These are phyloP conservation scores for Chymomyza costata DNA, from an alignment of 1,140 invertebrate species.

Conservation along the genomic window DNA sequence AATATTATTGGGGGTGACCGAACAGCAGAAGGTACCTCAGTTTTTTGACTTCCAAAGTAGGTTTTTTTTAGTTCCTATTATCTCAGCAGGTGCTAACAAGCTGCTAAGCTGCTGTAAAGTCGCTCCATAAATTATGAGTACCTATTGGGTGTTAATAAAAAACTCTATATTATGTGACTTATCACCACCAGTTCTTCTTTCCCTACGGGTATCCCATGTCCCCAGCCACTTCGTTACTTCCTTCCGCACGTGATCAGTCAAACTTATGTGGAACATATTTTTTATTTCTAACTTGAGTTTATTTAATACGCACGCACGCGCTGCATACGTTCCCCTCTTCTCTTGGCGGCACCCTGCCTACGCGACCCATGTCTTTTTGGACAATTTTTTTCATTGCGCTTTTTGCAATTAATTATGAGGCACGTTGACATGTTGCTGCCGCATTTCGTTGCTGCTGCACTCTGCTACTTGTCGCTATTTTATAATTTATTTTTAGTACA, in stretches of 20 bases:
- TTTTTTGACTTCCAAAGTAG: too few species aligned
- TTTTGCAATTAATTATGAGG: constrained; percentile 68
- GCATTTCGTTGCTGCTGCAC: constrained; percentile 2
- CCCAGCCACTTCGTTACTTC: constrained; percentile 34
- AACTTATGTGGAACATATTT: constrained; percentile 27
- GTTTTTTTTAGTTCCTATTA: too few species aligned
- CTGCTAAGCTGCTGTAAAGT: too few species aligned
- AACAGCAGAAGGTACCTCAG: too few species aligned
- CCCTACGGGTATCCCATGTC: too few species aligned
- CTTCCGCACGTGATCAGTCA: constrained; percentile 67
- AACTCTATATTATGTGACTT: constrained; percentile 50
- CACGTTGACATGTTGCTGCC: constrained; percentile 53
- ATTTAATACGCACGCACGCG: constrained; percentile 28
- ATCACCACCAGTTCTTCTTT: too few species aligned
- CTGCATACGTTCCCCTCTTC: constrained; percentile 26
- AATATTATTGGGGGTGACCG: too few species aligned
- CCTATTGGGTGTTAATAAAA: too few species aligned
- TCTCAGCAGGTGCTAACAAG: too few species aligned
- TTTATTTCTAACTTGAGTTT: constrained; percentile 10
- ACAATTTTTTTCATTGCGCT: constrained; percentile 28
- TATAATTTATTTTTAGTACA: constrained; percentile 69
- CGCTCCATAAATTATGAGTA: too few species aligned
- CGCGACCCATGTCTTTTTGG: too few species aligned
- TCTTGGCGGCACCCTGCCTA: constrained; percentile 4
- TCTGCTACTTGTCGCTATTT: constrained; percentile 34